Evolutionary conservation across 2,797 vertebrate genomes (phyloP).

Genomic region (Hyperoplus immaculatus): DNA sequence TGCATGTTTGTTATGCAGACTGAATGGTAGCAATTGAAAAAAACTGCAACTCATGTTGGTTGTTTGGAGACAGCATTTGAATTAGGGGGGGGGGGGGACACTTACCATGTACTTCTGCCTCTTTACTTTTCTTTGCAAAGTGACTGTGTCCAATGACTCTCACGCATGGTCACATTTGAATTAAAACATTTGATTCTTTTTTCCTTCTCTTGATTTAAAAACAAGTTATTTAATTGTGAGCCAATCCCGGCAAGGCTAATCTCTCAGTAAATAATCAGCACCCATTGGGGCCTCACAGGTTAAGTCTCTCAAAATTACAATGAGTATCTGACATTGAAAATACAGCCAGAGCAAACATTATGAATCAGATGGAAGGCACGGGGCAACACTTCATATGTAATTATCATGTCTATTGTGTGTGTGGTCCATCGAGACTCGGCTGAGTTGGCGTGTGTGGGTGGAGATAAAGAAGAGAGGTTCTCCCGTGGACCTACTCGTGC

Average conservation of each 20-base stretch:
- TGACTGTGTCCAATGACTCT: background rate
- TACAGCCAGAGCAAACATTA: conserved; percentile 32
- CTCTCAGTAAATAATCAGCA: conserved; percentile 11
- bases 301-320: conserved; percentile 36
- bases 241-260: conserved; percentile 27
- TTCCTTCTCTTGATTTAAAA: background rate
- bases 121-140: background rate
- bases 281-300: conserved; percentile 38
- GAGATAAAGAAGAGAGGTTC: conserved; percentile 71
- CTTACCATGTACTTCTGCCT: background rate
- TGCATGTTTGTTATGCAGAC: background rate
- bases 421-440: conserved; percentile 57
- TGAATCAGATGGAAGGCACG: conserved; percentile 61
- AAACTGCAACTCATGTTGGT: background rate
- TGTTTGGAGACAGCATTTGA: background rate
- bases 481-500: conserved; percentile 57
- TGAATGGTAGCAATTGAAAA: background rate
- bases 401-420: conserved; percentile 69
- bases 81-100: too few relatives aligned
- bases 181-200: background rate
- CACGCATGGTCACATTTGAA: background rate
- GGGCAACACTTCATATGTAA: conserved; percentile 70
- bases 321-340: conserved; percentile 70
- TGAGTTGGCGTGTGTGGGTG: conserved; percentile 61
- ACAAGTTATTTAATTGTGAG: conserved; percentile 13